Base-by-base conservation (phyloP, 2,888 invertebrate genomes). In the Xanthia icteritia region DNA sequence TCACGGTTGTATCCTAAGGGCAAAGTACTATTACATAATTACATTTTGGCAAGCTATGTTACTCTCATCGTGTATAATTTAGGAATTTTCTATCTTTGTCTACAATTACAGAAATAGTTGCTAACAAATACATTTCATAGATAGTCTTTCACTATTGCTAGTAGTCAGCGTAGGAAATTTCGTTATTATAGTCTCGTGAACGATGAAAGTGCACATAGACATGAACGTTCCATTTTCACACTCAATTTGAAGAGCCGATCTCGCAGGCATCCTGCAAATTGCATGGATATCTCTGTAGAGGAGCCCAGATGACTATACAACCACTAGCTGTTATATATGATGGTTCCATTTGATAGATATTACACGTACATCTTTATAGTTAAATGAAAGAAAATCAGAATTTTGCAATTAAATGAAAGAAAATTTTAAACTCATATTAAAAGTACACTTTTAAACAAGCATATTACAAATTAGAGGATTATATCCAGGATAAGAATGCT, bases 221-320 rank as follows among this genome's bases (percentile, higher is more conserved):
- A 66, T 56, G 74, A 73, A 36, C 77, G 72, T 73, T 81, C 84
- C 74, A 77, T 84, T 83, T 83, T 84, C 84, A 77, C 79, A 81
- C 77, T 81, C 81, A 84, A 83, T 83, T 83, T 84, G 84, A 84
- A 72, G 72, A 81, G 72, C 71, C 74, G 81, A 73, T 83, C 84
- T 84, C 67, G 72, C 56, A 73, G 71, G 23, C 76, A 39, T 56
- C 71, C 65, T 74, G 67, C 65, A 81, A 84, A 83, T 83, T 83
- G 81, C 70, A 81, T 81, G 56, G 84, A 79, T 67, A 76, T 79
- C n/a, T 67, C 73, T 73, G 70, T 83, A 79, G 76, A 60, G 54
- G 36, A 61, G 17, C 20, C 8, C 4, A 70, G 56, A 81, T 51
- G 64, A 74, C 67, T 74, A 51, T 65, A 66, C 42, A 70, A 48